Conservation (phyloP, 2,888 invertebrate species). For the Gastrophysa polygoni region DNA sequence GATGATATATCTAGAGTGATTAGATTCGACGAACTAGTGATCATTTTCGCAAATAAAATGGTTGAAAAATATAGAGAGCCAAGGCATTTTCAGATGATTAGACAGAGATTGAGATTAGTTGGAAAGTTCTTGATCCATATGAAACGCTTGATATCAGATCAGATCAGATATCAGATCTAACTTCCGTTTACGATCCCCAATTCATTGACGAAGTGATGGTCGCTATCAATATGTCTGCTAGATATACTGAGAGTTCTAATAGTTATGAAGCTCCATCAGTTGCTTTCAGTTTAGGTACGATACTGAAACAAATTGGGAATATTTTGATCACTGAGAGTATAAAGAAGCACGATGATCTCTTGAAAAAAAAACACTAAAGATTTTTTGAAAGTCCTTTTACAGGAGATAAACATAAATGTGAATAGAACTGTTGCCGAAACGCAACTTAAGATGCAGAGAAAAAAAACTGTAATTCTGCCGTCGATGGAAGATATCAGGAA, state of each 20-base stretch:
- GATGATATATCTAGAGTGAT: slow-evolving; percentile 6
- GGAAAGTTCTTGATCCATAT: slow-evolving; percentile 29
- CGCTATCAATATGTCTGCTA: slow-evolving; percentile 30
- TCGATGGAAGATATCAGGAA: too few relatives aligned
- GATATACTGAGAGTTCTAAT: slow-evolving; percentile 16
- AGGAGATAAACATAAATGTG: too few relatives aligned
- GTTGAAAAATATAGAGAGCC: slow-evolving; percentile 24
- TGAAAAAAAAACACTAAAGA: too few relatives aligned
- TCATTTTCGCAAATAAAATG: slow-evolving; percentile 22
- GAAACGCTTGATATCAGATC: too few relatives aligned
- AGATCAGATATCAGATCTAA: slow-evolving; percentile 27
- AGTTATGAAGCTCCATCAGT: slow-evolving; percentile 30
- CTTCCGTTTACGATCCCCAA: slow-evolving; percentile 35
- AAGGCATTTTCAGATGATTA: slow-evolving; percentile 34
- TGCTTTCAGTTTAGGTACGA: slow-evolving; percentile 32
- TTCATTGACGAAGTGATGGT: slow-evolving; percentile 22
- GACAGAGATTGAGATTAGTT: slow-evolving; percentile 32
- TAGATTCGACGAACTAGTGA: slow-evolving; percentile 18
- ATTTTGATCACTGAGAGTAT: too few relatives aligned
- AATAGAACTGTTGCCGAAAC: too few relatives aligned
- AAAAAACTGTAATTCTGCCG: too few relatives aligned
- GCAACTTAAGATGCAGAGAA: too few relatives aligned
- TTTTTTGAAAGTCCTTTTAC: too few relatives aligned
- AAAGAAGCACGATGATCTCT: too few relatives aligned
- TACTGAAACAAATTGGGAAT: not conserved